Conservation (phyloP, 1,140 invertebrate species). For the Dendroctonus valens region DNA sequence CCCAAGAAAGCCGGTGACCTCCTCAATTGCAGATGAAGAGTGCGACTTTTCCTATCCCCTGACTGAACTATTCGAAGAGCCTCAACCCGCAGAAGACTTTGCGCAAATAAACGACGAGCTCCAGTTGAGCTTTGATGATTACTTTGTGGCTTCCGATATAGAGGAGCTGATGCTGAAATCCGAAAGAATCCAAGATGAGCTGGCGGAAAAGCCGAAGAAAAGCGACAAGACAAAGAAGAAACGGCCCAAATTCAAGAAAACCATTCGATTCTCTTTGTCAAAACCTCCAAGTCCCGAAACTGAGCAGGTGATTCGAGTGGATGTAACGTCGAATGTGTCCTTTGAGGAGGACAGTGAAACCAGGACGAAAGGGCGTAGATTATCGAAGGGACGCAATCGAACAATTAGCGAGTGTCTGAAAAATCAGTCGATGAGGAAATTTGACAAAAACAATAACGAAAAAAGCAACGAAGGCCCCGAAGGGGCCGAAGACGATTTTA, state of each 20-base stretch:
- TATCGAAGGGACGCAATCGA: not conserved
- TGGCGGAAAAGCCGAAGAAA: constrained; percentile 8
- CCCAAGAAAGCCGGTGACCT: not conserved
- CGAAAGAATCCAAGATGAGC: not conserved
- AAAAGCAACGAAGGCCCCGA: constrained; percentile 16
- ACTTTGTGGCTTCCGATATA: constrained; percentile 29
- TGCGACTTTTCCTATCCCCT: constrained; percentile 20
- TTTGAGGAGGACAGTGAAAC: constrained; percentile 10
- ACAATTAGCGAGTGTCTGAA: constrained; percentile 5
- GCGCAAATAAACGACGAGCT: not conserved
- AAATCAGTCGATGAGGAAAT: not conserved
- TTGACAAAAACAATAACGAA: constrained; percentile 14
- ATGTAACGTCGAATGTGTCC: constrained; percentile 45
- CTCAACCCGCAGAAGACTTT: not conserved
- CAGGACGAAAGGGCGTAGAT: not conserved
- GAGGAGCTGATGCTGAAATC: constrained; percentile 33
- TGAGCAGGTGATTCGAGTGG: constrained; percentile 47
- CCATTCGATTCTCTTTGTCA: constrained; percentile 43
- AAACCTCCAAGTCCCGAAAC: constrained; percentile 47
- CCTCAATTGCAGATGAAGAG: constrained; percentile 12
- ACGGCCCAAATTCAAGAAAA: constrained; percentile 39
- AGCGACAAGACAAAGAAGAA: constrained; percentile 21
- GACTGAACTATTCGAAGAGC: constrained; percentile 10
- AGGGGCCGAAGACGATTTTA: constrained; percentile 35
- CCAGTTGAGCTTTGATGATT: constrained; percentile 8